A percentile compares a stretch with the other conserved stretches of the same genome.
Evolutionary conservation across 2,888 invertebrate species (phyloP).

Genomic region (Lasiommata megera): DNA sequence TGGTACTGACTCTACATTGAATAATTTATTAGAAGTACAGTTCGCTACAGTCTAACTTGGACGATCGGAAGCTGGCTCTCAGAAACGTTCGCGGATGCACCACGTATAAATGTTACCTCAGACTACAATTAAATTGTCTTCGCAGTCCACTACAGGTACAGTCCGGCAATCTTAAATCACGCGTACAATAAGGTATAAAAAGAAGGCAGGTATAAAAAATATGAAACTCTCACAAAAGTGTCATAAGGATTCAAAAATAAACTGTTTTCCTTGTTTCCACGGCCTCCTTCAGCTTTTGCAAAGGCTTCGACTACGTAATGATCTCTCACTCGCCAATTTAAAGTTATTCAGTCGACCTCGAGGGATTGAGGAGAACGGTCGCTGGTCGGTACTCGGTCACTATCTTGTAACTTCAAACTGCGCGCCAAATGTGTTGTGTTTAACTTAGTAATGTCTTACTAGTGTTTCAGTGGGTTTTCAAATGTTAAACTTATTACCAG

Average conservation of each 20-base stretch:
- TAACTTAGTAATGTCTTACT: slow-evolving; percentile 22
- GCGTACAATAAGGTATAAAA: too few species aligned
- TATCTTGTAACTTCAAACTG: slow-evolving; percentile 57
- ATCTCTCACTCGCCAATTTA: slow-evolving; percentile 56
- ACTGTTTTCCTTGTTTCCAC: slow-evolving; percentile 70
- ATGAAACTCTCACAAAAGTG: slow-evolving; percentile 8
- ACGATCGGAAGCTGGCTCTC: too few species aligned
- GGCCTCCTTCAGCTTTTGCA: slow-evolving; percentile 58
- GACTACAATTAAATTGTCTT: too few species aligned
- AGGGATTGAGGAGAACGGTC: slow-evolving; percentile 50
- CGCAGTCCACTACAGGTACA: too few species aligned
- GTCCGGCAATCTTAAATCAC: too few species aligned
- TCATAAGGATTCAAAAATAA: slow-evolving; percentile 40
- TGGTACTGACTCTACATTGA: too few species aligned
- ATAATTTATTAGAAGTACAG: too few species aligned
- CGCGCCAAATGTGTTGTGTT: slow-evolving; percentile 49
- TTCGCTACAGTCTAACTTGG: too few species aligned
- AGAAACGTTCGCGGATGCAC: too few species aligned
- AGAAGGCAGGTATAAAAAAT: not conserved
- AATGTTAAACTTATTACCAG: not conserved
- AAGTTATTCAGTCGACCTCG: slow-evolving; percentile 75
- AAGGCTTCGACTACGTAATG: slow-evolving; percentile 60
- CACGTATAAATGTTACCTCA: too few species aligned
- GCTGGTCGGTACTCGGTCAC: slow-evolving; percentile 39
- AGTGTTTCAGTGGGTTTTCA: slow-evolving; percentile 29